A percentile compares a stretch with the other conserved stretches of the same genome.
Evolutionary conservation across 2,113 vertebrate species (phyloP).

Genomic region (Tympanuchus pallidicinctus): DNA sequence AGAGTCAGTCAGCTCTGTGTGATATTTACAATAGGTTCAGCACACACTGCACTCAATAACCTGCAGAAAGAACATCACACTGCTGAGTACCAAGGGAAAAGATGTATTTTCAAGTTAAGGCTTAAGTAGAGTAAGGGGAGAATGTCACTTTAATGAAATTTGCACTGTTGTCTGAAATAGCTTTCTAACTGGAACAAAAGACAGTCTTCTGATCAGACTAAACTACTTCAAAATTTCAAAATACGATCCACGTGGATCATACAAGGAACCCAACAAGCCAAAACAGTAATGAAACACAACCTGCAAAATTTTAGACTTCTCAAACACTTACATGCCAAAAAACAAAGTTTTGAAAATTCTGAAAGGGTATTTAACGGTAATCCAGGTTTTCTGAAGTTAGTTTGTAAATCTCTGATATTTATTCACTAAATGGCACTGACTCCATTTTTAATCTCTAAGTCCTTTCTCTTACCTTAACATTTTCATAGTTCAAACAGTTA

Average conservation of each 20-base stretch:
- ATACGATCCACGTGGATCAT: background rate
- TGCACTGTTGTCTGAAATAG: background rate
- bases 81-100: background rate
- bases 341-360: background rate
- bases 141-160: background rate
- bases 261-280: background rate
- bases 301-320: background rate
- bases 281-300: background rate
- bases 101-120: background rate
- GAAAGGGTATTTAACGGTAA: background rate
- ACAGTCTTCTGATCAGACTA: background rate
- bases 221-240: background rate
- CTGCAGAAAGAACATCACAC: background rate
- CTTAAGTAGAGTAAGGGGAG: background rate
- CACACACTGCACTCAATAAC: background rate
- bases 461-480: background rate
- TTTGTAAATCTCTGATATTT: background rate
- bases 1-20: background rate
- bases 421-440: background rate
- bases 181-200: background rate
- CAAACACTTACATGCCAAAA: background rate
- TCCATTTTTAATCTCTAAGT: background rate
- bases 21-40: background rate
- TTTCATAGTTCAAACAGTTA: background rate
- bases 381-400: background rate